Evolutionary conservation across 1,140 invertebrate species (phyloP), one percentile per base, ranked within the genome.

Genomic region (Drosophila setifemur): DNA sequence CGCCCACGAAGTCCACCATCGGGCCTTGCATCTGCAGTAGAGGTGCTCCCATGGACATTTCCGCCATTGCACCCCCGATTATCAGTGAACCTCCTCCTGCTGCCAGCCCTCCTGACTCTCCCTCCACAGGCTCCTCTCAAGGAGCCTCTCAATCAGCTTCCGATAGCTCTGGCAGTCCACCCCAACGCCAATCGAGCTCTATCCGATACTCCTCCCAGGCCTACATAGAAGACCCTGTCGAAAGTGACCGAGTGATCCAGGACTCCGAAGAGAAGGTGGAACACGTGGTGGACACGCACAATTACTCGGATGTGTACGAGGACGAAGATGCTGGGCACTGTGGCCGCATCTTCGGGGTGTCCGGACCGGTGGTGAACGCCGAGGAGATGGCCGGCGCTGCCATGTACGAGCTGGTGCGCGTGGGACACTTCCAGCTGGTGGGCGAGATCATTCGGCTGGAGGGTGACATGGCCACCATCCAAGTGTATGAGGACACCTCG

Each of bases 341-440:
- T 92, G 98, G 98, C 73, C 98, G 96, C 92, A 98, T 99, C 0
- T 98, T 95, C 90, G 97, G 97, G 4, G 98, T 99, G 9, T 99
- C 98, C 42, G 98, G 98, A 67, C 98, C 98, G 92, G 90, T 91
- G 4, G 86, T 90, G 0, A 88, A 85, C 48, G 90, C 89, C 2
- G 73, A 88, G 18, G 60, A 69, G 9, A 91, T 90, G 91, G 40
- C 71, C 14, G 91, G 91, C 1, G 79, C 89, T 9, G 90, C 91
- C 19, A 91, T 91, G 91, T 95, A 95, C 91, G 95, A 96, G 81
- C 82, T 96, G 86, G 94, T 96, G 12, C 92, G 94, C 63, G 95
- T 96, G 3, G 95, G 95, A 11, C 93, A 95, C 76, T 90, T 91
- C 31, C 92, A 94, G 72, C 89, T 96, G 42, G 94, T 96, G 0